A percentile compares a stretch with the other conserved stretches of the same genome.
Conservation (phyloP, 64 coral and sea anemone genomes). For the Cladopsammia gracilis region DNA sequence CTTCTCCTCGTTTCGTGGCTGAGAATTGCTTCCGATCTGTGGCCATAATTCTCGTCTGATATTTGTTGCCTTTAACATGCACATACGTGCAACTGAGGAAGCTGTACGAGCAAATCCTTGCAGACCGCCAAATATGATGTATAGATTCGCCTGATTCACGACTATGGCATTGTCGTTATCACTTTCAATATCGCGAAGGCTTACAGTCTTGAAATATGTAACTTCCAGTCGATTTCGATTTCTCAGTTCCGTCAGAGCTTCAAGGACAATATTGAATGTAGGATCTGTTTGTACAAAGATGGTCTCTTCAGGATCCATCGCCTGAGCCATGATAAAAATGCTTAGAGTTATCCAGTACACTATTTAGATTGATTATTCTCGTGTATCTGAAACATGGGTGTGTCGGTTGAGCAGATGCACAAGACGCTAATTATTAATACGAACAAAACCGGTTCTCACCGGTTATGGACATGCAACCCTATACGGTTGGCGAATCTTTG, state of each 20-base stretch:
- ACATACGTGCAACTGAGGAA: slow-evolving; percentile 44
- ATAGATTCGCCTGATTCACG: not conserved
- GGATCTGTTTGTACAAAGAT: slow-evolving; percentile 51
- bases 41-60: not conserved
- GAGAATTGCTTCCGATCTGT: not conserved
- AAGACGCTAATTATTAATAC: too few relatives aligned
- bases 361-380: too few relatives aligned
- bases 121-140: accelerated
- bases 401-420: too few relatives aligned
- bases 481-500: too few relatives aligned
- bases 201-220: not conserved
- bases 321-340: too few relatives aligned
- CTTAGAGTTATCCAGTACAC: too few relatives aligned
- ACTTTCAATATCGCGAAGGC: not conserved
- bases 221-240: not conserved
- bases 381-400: too few relatives aligned
- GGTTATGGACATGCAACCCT: too few relatives aligned
- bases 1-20: not conserved
- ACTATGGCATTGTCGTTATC: not conserved
- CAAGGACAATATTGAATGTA: slow-evolving; percentile 25
- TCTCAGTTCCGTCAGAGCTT: not conserved
- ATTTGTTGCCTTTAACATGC: slow-evolving; percentile 23
- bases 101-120: slow-evolving; percentile 32
- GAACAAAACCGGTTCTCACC: too few relatives aligned
- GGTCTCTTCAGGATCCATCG: too few relatives aligned